phyloP scores from a whole-genome alignment of 2,797 vertebrate species.

The Gallirallus australis region DNA sequence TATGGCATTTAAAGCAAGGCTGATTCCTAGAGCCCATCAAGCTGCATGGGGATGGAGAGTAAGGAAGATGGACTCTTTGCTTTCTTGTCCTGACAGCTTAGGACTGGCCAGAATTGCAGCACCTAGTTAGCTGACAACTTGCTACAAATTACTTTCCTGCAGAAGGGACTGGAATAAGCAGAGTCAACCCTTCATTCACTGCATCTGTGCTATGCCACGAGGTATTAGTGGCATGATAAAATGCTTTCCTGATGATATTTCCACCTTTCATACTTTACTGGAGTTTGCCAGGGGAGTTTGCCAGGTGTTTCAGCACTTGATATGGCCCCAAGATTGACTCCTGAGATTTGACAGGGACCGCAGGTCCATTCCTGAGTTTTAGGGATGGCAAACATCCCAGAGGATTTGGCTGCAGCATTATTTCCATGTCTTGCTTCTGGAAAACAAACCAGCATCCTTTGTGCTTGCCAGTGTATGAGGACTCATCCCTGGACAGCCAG shows the following conservation, averaged over 20 bases:
- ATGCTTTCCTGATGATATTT: neutral
- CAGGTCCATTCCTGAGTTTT: rapidly evolving
- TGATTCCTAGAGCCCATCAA: neutral
- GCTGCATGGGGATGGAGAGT: neutral
- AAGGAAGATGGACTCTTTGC: neutral
- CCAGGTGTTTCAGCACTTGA: neutral
- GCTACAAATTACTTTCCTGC: neutral
- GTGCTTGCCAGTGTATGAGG: neutral
- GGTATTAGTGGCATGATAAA: neutral
- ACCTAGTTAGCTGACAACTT: neutral
- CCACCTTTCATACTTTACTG: neutral
- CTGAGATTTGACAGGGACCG: neutral
- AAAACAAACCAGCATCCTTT: neutral
- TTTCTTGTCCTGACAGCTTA: neutral
- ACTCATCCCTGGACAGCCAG: neutral
- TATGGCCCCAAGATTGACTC: neutral
- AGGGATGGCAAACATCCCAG: neutral
- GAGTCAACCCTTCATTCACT: neutral
- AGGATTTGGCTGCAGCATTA: neutral
- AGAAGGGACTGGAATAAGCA: neutral
- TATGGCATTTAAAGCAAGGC: neutral
- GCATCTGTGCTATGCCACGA: neutral
- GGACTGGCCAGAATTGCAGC: neutral
- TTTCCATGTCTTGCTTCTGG: neutral
- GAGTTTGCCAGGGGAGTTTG: neutral